phyloP scores from a whole-genome alignment of 2,113 vertebrate genomes.

The Axis porcinus region DNA sequence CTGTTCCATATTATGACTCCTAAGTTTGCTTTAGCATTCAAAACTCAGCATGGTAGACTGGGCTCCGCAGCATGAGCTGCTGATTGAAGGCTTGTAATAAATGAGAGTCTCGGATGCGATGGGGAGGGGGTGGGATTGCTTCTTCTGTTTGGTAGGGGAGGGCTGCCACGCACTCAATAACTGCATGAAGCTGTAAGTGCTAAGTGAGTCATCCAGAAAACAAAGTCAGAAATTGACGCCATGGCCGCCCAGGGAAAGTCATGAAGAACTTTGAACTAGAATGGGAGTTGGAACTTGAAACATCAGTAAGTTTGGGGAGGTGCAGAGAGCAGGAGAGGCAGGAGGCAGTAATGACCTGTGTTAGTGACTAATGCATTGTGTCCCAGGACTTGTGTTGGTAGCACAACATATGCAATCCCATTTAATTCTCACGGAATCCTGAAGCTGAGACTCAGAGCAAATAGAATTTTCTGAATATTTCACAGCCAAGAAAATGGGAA shows the following conservation, averaged over 20 bases:
- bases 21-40: neutral
- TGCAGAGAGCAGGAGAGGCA: neutral
- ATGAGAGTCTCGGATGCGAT: neutral
- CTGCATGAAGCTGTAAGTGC: neutral
- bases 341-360: neutral
- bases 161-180: neutral
- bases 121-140: accelerated
- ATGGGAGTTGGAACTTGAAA: neutral
- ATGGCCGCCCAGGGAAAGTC: neutral
- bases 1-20: neutral
- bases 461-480: neutral
- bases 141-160: accelerated
- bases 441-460: neutral
- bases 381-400: neutral
- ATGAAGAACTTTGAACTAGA: neutral
- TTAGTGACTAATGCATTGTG: accelerated
- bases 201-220: neutral
- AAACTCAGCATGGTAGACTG: neutral
- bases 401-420: accelerated
- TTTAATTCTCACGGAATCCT: neutral
- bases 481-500: neutral
- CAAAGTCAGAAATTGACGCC: neutral
- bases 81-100: neutral
- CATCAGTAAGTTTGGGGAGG: neutral
- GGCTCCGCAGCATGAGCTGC: neutral